phyloP scores from a whole-genome alignment of 2,113 vertebrate species.

The Daubentonia madagascariensis region DNA sequence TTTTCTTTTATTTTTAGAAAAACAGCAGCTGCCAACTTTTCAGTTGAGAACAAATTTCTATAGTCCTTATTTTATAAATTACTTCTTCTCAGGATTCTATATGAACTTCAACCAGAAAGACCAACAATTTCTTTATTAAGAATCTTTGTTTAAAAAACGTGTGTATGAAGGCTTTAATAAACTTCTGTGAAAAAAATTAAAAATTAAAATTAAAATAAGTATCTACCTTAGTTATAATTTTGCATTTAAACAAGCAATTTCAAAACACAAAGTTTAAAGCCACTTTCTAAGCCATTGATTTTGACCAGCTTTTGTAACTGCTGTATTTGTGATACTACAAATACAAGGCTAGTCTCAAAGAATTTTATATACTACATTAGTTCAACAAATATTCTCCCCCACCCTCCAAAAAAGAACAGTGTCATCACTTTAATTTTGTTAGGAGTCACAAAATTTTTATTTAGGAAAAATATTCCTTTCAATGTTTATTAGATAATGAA shows the following conservation, averaged over 20 bases:
- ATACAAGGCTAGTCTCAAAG: not conserved
- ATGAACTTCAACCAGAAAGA: slow-evolving; percentile 72
- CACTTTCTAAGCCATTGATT: slow-evolving; percentile 69
- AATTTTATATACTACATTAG: slow-evolving; percentile 66
- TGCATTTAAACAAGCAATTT: slow-evolving; percentile 81
- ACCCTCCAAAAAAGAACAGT: slow-evolving; percentile 54
- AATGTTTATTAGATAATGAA: slow-evolving; percentile 64
- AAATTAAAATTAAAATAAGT: not conserved
- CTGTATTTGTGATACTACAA: slow-evolving; percentile 39
- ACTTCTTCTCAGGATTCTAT: slow-evolving; percentile 22
- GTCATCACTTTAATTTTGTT: slow-evolving; percentile 56
- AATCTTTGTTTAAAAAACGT: slow-evolving; percentile 39
- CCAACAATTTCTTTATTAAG: slow-evolving; percentile 69
- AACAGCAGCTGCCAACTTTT: not conserved
- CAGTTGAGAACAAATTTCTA: slow-evolving; percentile 40
- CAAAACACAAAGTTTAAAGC: slow-evolving; percentile 78
- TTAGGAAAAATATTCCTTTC: slow-evolving; percentile 68
- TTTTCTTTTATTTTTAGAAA: not conserved
- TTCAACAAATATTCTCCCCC: slow-evolving; percentile 39
- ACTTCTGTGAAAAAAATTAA: slow-evolving; percentile 32
- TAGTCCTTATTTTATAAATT: slow-evolving; percentile 57
- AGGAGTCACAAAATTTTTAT: slow-evolving; percentile 66
- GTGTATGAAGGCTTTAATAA: slow-evolving; percentile 79
- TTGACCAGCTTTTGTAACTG: slow-evolving; percentile 51
- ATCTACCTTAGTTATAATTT: slow-evolving; percentile 77